Conservation (phyloP, 2,888 invertebrate species). For the Parascotia fuliginaria region DNA sequence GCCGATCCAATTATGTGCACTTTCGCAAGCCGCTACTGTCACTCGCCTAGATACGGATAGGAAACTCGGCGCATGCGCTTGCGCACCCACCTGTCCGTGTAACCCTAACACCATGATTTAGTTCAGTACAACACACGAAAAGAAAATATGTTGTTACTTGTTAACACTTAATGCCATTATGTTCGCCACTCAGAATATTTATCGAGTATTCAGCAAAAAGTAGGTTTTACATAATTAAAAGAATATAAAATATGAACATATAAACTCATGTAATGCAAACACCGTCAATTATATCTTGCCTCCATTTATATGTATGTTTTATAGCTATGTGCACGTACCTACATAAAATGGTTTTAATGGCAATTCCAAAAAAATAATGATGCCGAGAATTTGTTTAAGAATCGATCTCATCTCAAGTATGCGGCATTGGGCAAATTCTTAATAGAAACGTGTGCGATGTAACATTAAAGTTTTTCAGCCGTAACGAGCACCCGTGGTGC, state of each 20-base stretch:
- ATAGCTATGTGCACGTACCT: too few species aligned
- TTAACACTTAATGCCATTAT: constrained; percentile 29
- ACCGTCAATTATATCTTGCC: neutral
- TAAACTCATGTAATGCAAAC: neutral
- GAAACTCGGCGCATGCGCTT: constrained; percentile 75
- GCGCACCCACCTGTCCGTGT: constrained; percentile 70
- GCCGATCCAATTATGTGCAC: constrained; percentile 86
- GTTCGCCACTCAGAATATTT: constrained; percentile 18
- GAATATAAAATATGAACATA: neutral
- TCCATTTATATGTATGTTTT: too few species aligned
- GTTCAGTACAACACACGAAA: constrained; percentile 15
- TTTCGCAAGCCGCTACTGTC: constrained; percentile 85
- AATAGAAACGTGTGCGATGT: constrained; percentile 43
- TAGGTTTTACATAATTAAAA: constrained; percentile 12
- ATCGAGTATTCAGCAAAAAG: constrained; percentile 31
- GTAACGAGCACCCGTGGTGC: constrained; percentile 58
- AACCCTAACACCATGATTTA: constrained; percentile 50
- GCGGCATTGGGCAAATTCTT: constrained; percentile 34
- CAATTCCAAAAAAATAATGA: neutral
- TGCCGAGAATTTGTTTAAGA: neutral
- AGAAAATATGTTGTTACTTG: constrained; percentile 13
- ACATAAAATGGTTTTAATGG: too few species aligned
- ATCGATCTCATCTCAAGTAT: constrained; percentile 22
- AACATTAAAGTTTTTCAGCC: constrained; percentile 68
- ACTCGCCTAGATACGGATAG: constrained; percentile 85